Percentiles rank a stretch among this genome's conserved stretches.
Conservation (phyloP, 2,888 invertebrate species). For the Brachynemurus nebulosus region DNA sequence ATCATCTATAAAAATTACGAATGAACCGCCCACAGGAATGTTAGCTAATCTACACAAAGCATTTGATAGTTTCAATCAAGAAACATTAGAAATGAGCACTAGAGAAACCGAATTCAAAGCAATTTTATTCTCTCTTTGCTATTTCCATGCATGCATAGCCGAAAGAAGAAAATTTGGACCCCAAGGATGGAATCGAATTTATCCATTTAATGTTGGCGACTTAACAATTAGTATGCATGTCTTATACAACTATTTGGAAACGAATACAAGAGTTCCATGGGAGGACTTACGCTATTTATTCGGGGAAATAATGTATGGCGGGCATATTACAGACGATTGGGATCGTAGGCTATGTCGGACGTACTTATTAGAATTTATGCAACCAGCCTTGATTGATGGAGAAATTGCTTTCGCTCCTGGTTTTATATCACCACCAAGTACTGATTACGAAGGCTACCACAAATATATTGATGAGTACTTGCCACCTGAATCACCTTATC, state of each 20-base stretch:
- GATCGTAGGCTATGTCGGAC: constrained; percentile 77
- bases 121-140: constrained; percentile 77
- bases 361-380: constrained; percentile 78
- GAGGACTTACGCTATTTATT: constrained; percentile 88
- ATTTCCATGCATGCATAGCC: constrained; percentile 90
- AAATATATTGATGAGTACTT: constrained; percentile 73
- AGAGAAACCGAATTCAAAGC: constrained; percentile 89
- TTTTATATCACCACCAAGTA: constrained; percentile 77
- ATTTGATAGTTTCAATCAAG: constrained; percentile 82
- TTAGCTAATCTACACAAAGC: constrained; percentile 88
- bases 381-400: constrained; percentile 72
- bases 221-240: constrained; percentile 87
- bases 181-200: constrained; percentile 47
- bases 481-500: constrained; percentile 75
- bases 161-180: constrained; percentile 89
- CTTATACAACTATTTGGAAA: constrained; percentile 80
- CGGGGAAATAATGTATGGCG: constrained; percentile 96
- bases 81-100: constrained; percentile 82
- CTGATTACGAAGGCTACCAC: constrained; percentile 79
- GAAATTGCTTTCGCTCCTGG: constrained; percentile 70
- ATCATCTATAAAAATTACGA: constrained; percentile 89
- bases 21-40: constrained; percentile 93
- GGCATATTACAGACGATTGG: constrained; percentile 95
- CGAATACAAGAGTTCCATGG: constrained; percentile 79
- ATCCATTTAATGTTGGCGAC: constrained; percentile 74